These are phyloP conservation scores for Apeltes quadracus DNA, from an alignment of 2,113 vertebrate species.

Conservation along the genomic window DNA sequence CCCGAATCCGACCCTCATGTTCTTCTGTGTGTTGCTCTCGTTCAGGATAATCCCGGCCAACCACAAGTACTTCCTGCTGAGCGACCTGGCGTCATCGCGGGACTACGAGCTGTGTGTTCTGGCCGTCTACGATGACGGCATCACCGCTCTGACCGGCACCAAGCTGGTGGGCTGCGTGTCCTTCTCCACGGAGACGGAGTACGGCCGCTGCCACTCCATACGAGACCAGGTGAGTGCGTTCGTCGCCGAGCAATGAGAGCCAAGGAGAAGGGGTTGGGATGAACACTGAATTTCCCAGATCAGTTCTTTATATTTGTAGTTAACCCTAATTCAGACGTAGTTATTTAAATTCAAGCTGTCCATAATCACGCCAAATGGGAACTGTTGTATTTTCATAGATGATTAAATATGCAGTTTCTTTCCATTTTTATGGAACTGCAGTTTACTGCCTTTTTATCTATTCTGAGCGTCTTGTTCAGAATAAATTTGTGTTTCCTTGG, in stretches of 20 bases:
- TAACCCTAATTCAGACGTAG: no score
- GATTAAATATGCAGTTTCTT: no score
- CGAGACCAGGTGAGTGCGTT: conserved; percentile 76
- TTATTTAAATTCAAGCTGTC: no score
- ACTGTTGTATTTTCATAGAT: no score
- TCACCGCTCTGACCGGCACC: conserved; percentile 82
- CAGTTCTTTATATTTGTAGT: no score
- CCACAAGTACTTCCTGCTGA: conserved; percentile 82
- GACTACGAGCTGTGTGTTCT: conserved; percentile 86
- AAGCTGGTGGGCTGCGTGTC: conserved; percentile 83
- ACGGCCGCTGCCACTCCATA: conserved; percentile 82
- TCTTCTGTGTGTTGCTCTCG: background rate
- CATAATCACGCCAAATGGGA: no score
- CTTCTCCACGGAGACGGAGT: conserved; percentile 82
- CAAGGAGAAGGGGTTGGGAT: no score
- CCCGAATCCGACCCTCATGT: background rate
- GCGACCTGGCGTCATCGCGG: conserved; percentile 81
- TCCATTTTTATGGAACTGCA: no score
- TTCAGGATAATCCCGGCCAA: conserved; percentile 85
- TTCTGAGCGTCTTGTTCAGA: background rate
- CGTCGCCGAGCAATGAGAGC: background rate
- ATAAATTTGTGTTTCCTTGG: background rate
- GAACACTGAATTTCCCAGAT: background rate
- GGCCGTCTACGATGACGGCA: conserved; percentile 85
- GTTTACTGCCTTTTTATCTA: background rate